Percentiles rank a stretch among this genome's conserved stretches.
These are phyloP conservation scores for Lophura nycthemera DNA, from an alignment of 2,113 vertebrate genomes.

Conservation along the genomic window DNA sequence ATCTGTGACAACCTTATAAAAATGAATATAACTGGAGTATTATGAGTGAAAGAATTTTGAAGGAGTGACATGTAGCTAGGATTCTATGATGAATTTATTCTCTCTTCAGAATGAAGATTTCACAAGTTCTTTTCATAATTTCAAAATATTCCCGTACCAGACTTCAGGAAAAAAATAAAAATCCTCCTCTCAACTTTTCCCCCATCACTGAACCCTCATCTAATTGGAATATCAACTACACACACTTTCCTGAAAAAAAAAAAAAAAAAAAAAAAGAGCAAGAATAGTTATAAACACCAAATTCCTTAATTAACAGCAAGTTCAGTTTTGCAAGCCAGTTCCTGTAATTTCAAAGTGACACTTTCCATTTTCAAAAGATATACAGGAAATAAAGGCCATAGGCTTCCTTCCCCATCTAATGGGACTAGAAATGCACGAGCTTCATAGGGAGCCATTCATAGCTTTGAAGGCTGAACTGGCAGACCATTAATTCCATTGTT, in stretches of 20 bases:
- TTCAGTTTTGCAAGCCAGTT: neutral
- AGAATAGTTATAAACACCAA: neutral
- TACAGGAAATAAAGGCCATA: neutral
- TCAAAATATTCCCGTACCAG: neutral
- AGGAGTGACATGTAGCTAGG: neutral
- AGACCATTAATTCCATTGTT: neutral
- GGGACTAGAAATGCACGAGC: fast-evolving
- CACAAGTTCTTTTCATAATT: neutral
- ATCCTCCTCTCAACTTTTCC: neutral
- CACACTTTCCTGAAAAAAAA: neutral
- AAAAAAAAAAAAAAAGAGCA: neutral
- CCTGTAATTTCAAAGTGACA: neutral
- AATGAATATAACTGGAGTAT: neutral
- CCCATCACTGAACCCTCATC: neutral
- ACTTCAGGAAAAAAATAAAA: neutral
- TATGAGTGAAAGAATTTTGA: neutral
- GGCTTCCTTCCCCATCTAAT: neutral
- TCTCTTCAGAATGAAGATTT: neutral
- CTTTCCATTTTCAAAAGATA: neutral
- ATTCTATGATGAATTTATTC: neutral
- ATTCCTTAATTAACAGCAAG: neutral
- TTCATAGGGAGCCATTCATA: neutral
- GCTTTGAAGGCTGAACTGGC: slow-evolving; percentile 11
- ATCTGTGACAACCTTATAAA: neutral
- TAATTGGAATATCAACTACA: neutral